Evolutionary conservation across 2,888 invertebrate species (phyloP).

Genomic region (Panorpa germanica): DNA sequence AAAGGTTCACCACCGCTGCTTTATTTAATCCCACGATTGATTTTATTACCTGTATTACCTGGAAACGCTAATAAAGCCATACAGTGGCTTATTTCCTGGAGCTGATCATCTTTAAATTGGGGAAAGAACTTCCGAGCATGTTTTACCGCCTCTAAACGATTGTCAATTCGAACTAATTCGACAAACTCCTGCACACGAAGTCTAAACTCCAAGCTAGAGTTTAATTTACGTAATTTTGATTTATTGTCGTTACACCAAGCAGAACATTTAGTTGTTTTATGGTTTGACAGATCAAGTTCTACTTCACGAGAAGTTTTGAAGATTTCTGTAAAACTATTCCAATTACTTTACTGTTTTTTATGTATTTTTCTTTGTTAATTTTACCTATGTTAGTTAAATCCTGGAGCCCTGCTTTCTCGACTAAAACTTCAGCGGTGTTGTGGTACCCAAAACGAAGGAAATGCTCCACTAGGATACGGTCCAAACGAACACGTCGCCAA

Average conservation of each 20-base stretch:
- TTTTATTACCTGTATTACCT: conserved; percentile 44
- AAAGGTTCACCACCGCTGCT: too few species aligned
- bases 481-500: conserved; percentile 74
- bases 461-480: conserved; percentile 94
- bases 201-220: conserved; percentile 91
- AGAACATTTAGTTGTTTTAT: conserved; percentile 75
- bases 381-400: conserved; percentile 83
- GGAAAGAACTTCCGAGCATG: conserved; percentile 90
- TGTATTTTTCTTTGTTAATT: too few species aligned
- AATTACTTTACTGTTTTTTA: too few species aligned
- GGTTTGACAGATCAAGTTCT: conserved; percentile 63
- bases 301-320: conserved; percentile 69
- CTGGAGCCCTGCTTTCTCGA: conserved; percentile 58
- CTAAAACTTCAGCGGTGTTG: conserved; percentile 76
- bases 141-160: conserved; percentile 79
- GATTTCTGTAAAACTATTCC: conserved; percentile 51
- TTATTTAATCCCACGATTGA: too few species aligned
- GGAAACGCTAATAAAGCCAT: conserved; percentile 94
- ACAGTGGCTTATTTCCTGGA: conserved; percentile 75
- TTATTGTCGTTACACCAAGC: conserved; percentile 95
- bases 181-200: conserved; percentile 66
- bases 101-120: conserved; percentile 67
- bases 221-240: conserved; percentile 82
- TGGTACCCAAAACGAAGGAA: conserved; percentile 90
- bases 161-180: conserved; percentile 75